phyloP scores from a whole-genome alignment of 2,888 invertebrate genomes.

The Microplitis deprimator region DNA sequence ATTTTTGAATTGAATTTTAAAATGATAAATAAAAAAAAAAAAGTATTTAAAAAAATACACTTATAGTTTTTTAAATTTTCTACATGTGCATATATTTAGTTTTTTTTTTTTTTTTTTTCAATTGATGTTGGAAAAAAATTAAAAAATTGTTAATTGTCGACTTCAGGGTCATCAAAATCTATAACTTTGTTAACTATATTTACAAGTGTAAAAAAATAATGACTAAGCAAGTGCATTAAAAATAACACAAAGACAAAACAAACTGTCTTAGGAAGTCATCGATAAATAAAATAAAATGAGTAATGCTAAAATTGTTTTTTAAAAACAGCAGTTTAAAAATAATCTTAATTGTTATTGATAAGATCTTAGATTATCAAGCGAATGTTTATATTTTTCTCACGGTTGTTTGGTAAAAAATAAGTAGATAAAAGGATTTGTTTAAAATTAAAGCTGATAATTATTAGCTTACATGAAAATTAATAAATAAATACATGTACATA shows the following conservation, averaged over 20 bases:
- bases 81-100: no score
- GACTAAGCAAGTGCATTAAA: not conserved
- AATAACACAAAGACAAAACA: not conserved
- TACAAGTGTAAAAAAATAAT: not conserved
- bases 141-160: no score
- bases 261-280: not conserved
- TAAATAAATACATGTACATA: not conserved
- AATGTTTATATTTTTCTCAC: not conserved
- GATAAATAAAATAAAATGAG: not conserved
- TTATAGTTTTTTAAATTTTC: no score
- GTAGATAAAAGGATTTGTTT: not conserved
- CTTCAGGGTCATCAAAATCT: no score
- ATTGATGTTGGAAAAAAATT: no score
- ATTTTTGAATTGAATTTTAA: no score
- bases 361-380: not conserved
- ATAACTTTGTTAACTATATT: not conserved
- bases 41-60: no score
- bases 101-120: no score
- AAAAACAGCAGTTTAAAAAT: not conserved
- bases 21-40: no score
- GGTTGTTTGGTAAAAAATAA: not conserved
- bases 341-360: not conserved
- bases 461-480: not conserved
- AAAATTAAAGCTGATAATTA: not conserved
- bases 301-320: not conserved